Base-by-base conservation (phyloP, 2,888 invertebrate genomes). In the Lithophane semibrunnea region DNA sequence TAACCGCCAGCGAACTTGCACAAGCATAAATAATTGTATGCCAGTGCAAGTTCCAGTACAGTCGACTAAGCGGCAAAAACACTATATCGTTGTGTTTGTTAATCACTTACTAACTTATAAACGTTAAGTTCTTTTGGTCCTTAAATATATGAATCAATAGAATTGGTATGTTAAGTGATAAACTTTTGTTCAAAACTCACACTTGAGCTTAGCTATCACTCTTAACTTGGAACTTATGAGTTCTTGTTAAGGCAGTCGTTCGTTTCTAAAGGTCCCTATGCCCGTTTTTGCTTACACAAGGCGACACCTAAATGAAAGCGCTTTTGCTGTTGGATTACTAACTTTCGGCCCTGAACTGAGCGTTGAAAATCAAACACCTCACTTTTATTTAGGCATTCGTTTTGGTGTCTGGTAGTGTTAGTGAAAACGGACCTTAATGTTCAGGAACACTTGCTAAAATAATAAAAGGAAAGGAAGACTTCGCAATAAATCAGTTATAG, bases 31-130 rank as follows among this genome's bases (percentile, higher is more conserved):
- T 18, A 56, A 77, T 18, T 80, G 58, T 58, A 83, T 42, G 60
- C 18, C 18, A 63, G 44, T 60, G 60, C 21, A 52, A 67, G 44
- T 44, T 47, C n/a, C 29, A 56, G 18, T 42, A 49, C 29, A 42
- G 16, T 18, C 5, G 1, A 8, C 42, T 16, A 12, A 52, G 61
- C 13, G 13, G 21, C n/a, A 63, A 71, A 56, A 77, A 52, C 24
- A 49, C 52, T 47, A 13, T 65, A 63, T 16, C 8, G 13, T 63
- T 63, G 12, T 65, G 37, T 61, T 63, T 67, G 61, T 61, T 73
- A 79, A 79, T 71, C 67, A 84, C 80, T 54, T 80, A 77, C 75
- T 13, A 80, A 73, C 52, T 49, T 72, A 71, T 76, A 70, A 83
- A 85, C 44, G 18, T 47, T 21, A 42, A 42, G 54, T 42, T 13